Percentiles rank a stretch among this genome's conserved stretches.
These are phyloP conservation scores for Abrostola triplasia DNA, from an alignment of 2,888 invertebrate species.

Conservation along the genomic window DNA sequence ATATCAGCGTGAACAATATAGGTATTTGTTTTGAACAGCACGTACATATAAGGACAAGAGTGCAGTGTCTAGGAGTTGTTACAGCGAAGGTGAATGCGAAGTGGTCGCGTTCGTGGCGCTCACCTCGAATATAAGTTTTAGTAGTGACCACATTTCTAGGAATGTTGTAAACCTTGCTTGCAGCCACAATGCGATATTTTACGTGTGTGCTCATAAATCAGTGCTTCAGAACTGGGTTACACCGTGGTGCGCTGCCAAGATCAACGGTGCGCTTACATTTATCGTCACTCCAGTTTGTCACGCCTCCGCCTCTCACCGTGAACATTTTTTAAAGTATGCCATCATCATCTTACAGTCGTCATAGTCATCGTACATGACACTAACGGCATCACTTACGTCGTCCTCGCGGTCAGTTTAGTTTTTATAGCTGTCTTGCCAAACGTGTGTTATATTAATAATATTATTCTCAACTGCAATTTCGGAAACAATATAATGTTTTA, in stretches of 20 bases:
- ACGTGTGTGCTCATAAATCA: constrained; percentile 20
- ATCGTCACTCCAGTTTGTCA: constrained; percentile 16
- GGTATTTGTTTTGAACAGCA: neutral
- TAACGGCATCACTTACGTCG: constrained; percentile 4
- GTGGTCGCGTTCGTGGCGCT: neutral
- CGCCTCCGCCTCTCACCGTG: constrained; percentile 13
- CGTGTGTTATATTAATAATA: no score
- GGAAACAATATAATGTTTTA: no score
- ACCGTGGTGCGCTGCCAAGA: constrained; percentile 31
- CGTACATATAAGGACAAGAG: no score
- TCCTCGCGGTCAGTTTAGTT: constrained; percentile 7
- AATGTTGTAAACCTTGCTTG: constrained; percentile 22
- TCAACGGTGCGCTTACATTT: constrained; percentile 27
- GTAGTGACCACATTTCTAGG: constrained; percentile 12
- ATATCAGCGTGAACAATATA: neutral
- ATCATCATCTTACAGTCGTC: constrained; percentile 3
- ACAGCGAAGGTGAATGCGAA: neutral
- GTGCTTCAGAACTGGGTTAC: constrained; percentile 28
- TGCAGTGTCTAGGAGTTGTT: no score
- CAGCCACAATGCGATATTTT: constrained; percentile 21
- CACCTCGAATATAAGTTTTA: constrained; percentile 14
- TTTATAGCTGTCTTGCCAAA: no score
- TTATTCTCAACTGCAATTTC: no score
- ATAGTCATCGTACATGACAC: constrained; percentile 17
- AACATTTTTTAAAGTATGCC: constrained; percentile 8